Conservation (phyloP, 2,888 invertebrate genomes). For the Mellilla xanthometata region DNA sequence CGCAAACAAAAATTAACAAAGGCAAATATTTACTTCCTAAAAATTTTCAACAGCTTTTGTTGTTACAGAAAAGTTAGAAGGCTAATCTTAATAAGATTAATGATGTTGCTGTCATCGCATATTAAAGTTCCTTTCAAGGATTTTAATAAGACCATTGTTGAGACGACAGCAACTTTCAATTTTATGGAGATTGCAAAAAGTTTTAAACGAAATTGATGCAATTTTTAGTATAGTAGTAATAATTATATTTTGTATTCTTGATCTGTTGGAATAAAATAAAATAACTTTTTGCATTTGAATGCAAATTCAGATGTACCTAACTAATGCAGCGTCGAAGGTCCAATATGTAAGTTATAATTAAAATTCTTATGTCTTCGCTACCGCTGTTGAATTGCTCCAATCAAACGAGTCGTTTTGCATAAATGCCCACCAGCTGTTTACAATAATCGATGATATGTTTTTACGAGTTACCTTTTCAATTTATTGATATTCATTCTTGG, state of each 20-base stretch:
- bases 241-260: constrained; percentile 3
- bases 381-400: constrained; percentile 72
- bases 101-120: constrained; percentile 66
- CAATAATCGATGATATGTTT: constrained; percentile 80
- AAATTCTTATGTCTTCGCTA: constrained; percentile 62
- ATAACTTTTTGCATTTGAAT: background rate
- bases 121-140: constrained; percentile 70
- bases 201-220: constrained; percentile 33
- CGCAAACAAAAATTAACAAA: constrained; percentile 19
- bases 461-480: constrained; percentile 77
- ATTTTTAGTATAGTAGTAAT: constrained; percentile 1
- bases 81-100: constrained; percentile 64
- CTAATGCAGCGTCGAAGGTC: constrained; percentile 30
- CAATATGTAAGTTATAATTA: constrained; percentile 59
- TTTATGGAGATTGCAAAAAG: constrained; percentile 65
- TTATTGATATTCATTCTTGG: constrained; percentile 75
- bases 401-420: constrained; percentile 71
- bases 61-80: constrained; percentile 40
- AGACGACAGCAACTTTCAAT: constrained; percentile 57
- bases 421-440: constrained; percentile 80
- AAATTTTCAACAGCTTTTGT: constrained; percentile 39
- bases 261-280: background rate
- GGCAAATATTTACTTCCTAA: constrained; percentile 38
- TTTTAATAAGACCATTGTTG: constrained; percentile 70
- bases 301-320: constrained; percentile 3